Conservation (phyloP, 1,140 invertebrate species). For the Ruditapes philippinarum region DNA sequence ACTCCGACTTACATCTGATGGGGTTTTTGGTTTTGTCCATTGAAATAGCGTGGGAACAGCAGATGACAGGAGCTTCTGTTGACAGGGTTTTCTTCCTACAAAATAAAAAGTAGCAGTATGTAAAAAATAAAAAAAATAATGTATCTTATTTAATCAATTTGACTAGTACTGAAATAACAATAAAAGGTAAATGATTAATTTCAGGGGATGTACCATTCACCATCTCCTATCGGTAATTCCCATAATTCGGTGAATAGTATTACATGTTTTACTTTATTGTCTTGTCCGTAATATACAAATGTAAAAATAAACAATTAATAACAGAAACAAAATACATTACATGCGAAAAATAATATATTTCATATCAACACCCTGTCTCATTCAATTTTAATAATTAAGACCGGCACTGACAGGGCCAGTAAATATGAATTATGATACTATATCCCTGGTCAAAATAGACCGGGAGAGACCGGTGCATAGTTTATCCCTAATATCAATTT, state of each 20-base stretch:
- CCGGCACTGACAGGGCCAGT: no score
- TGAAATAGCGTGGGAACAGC: slow-evolving; percentile 38
- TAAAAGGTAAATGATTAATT: slow-evolving; percentile 32
- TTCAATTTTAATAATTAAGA: slow-evolving; percentile 32
- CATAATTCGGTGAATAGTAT: slow-evolving; percentile 25
- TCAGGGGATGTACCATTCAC: slow-evolving; percentile 28
- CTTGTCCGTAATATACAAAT: no score
- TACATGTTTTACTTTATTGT: slow-evolving; percentile 31
- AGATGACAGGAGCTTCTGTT: slow-evolving; percentile 38
- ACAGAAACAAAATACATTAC: no score
- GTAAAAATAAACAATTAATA: background rate
- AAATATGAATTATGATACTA: slow-evolving; percentile 31
- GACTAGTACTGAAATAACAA: slow-evolving; percentile 29
- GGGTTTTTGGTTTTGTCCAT: slow-evolving; percentile 7
- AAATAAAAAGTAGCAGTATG: slow-evolving; percentile 60
- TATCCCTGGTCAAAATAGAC: slow-evolving; percentile 29
- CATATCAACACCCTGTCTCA: slow-evolving; percentile 23
- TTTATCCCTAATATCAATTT: slow-evolving; percentile 31
- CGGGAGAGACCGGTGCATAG: no score
- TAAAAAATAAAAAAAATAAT: slow-evolving; percentile 38
- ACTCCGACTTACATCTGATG: background rate
- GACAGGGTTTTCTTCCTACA: slow-evolving; percentile 36
- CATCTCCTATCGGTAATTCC: slow-evolving; percentile 28
- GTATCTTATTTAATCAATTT: slow-evolving; percentile 42
- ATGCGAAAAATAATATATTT: slow-evolving; percentile 30